Conservation (phyloP, 2,797 vertebrate genomes). For the Falco biarmicus region DNA sequence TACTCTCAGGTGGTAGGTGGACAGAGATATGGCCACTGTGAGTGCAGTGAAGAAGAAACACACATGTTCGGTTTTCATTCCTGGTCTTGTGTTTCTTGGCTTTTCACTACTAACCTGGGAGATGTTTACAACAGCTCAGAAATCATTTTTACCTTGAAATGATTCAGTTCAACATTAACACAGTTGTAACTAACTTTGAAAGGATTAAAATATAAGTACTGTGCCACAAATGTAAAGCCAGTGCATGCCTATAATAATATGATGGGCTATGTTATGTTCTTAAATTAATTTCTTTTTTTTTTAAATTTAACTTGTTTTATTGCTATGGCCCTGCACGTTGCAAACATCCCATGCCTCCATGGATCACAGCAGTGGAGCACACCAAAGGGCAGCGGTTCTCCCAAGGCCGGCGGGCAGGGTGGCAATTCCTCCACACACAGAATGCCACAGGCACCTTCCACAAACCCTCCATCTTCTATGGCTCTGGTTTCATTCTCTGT, state of each 20-base stretch:
- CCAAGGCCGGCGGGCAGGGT: background rate
- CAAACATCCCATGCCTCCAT: background rate
- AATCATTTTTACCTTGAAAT: background rate
- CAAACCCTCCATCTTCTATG: background rate
- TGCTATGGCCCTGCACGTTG: background rate
- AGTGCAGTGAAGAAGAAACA: background rate
- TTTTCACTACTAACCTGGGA: background rate
- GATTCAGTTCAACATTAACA: slow-evolving; percentile 7
- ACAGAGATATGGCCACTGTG: background rate
- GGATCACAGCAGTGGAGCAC: background rate
- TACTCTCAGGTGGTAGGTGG: background rate
- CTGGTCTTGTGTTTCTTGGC: background rate
- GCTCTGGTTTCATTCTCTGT: background rate
- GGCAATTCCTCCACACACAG: background rate
- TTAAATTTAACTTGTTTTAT: background rate
- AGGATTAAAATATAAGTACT: background rate
- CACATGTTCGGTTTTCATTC: background rate
- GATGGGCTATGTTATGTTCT: background rate
- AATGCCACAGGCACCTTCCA: background rate
- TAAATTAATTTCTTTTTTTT: background rate
- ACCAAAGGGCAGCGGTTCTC: background rate
- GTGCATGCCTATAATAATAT: background rate
- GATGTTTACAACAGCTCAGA: background rate
- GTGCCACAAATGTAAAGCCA: background rate
- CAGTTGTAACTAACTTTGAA: background rate